A percentile compares a stretch with the other conserved stretches of the same genome.
phyloP scores from a whole-genome alignment of 2,113 vertebrate species.

The Festucalex cinctus region DNA sequence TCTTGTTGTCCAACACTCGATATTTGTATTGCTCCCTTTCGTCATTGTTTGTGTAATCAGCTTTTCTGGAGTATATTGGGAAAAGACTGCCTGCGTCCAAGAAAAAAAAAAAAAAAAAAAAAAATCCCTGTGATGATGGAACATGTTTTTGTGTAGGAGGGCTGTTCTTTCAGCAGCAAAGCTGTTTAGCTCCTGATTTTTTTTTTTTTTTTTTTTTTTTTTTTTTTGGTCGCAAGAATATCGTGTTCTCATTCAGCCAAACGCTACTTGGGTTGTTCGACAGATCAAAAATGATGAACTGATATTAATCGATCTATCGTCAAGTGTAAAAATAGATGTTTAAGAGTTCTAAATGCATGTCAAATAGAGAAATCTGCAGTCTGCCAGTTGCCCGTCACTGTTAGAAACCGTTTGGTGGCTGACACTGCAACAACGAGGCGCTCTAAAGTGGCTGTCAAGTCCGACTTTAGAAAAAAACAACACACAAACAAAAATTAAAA shows the following conservation, averaged over 20 bases:
- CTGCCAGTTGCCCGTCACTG: no score
- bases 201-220: slow-evolving; percentile 39
- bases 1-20: slow-evolving; percentile 1
- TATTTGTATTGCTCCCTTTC: slow-evolving; percentile 14
- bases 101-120: slow-evolving; percentile 40
- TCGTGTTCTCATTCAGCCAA: slow-evolving; percentile 57
- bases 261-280: slow-evolving; percentile 52
- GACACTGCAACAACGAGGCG: no score
- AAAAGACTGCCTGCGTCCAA: slow-evolving; percentile 61
- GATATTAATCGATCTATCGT: neutral
- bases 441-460: no score
- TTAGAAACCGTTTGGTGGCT: no score
- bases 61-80: slow-evolving; percentile 53
- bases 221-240: slow-evolving; percentile 43
- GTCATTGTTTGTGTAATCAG: slow-evolving; percentile 44
- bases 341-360: no score
- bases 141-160: slow-evolving; percentile 77
- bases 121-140: slow-evolving; percentile 66
- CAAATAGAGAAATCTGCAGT: no score
- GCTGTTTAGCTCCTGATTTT: slow-evolving; percentile 70
- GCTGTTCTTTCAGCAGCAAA: slow-evolving; percentile 73
- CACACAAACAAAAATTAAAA: no score
- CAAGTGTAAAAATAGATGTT: no score
- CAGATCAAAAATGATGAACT: slow-evolving; percentile 22
- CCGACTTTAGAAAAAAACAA: no score